phyloP scores from a whole-genome alignment of 2,113 vertebrate species.

The Atlantisia rogersi region DNA sequence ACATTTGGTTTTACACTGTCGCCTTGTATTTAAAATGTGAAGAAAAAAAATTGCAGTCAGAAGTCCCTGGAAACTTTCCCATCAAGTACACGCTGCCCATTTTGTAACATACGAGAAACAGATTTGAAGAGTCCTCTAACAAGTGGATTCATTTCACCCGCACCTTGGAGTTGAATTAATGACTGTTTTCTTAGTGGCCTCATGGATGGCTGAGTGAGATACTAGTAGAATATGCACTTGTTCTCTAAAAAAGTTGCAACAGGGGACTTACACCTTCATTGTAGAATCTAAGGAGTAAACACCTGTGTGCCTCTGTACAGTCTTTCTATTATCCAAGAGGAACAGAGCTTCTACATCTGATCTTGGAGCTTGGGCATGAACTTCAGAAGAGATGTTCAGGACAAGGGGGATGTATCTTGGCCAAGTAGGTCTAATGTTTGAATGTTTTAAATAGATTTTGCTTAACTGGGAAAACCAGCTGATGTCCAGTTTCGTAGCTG shows the following conservation, averaged over 20 bases:
- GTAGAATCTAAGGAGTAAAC: not conserved
- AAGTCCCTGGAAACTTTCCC: not conserved
- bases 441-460: not conserved
- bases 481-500: not conserved
- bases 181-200: not conserved
- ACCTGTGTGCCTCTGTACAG: not conserved
- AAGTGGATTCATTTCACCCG: not conserved
- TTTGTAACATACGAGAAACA: not conserved
- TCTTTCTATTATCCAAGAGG: not conserved
- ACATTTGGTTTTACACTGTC: not conserved
- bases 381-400: not conserved
- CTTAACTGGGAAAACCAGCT: conserved; percentile 18
- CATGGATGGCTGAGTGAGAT: not conserved
- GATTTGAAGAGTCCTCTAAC: not conserved
- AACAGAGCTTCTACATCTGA: not conserved
- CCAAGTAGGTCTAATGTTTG: not conserved
- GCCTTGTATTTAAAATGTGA: not conserved
- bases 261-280: not conserved
- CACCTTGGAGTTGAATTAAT: not conserved
- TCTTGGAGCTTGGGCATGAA: not conserved
- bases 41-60: not conserved
- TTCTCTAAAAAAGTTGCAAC: not conserved
- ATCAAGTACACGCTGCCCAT: not conserved
- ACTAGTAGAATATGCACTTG: not conserved
- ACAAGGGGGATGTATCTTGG: not conserved